A percentile compares a stretch with the other conserved stretches of the same genome.
phyloP scores from a whole-genome alignment of 92 coral and sea anemone genomes.

The Actinernus sp. region DNA sequence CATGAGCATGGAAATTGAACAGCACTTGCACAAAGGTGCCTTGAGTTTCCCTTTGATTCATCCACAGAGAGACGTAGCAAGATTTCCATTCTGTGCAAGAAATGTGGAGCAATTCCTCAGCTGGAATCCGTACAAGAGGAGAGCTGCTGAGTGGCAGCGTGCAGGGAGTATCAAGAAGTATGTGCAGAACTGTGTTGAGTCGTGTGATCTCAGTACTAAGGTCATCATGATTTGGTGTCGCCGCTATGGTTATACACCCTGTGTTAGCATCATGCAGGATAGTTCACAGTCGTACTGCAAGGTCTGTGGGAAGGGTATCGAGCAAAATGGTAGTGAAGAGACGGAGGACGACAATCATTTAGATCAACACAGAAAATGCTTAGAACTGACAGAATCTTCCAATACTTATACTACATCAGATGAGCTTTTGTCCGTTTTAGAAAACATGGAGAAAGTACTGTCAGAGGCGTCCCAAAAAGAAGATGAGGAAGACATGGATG shows the following conservation, averaged over 20 bases:
- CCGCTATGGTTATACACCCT: conserved; percentile 83
- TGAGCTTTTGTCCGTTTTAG: conserved; percentile 44
- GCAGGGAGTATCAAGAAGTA: conserved; percentile 65
- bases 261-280: conserved; percentile 12
- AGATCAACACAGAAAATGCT: conserved; percentile 24
- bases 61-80: conserved; percentile 45
- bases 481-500: conserved; percentile 46
- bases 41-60: conserved; percentile 60
- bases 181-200: conserved; percentile 4
- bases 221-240: conserved; percentile 91
- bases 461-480: conserved; percentile 25
- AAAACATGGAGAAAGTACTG: conserved; percentile 28
- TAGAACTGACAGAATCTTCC: conserved; percentile 17
- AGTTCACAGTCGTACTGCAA: conserved; percentile 58
- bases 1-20: conserved; percentile 17
- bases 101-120: conserved; percentile 61
- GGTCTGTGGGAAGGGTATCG: conserved; percentile 66
- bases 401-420: conserved; percentile 48
- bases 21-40: conserved; percentile 41
- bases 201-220: conserved; percentile 73
- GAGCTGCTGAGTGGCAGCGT: conserved; percentile 97
- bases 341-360: conserved; percentile 28
- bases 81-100: conserved; percentile 71
- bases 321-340: background rate
- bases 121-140: conserved; percentile 86